Evolutionary conservation across 1,140 invertebrate species (phyloP).

Genomic region (Ooceraea biroi): DNA sequence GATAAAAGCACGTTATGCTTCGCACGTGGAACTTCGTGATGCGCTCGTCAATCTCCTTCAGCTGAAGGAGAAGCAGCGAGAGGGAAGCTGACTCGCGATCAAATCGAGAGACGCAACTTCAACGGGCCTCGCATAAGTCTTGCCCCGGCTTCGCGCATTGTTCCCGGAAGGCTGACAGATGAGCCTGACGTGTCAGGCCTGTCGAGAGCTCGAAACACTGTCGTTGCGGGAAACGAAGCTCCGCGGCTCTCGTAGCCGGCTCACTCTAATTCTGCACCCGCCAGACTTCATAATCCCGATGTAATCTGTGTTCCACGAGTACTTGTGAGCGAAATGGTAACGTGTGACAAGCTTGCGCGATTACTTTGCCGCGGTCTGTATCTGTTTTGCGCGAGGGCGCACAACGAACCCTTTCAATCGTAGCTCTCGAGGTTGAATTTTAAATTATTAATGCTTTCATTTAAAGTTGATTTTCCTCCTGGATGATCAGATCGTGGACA

Average conservation of each 20-base stretch:
- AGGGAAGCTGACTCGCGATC: conserved; percentile 26
- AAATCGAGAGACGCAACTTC: conserved; percentile 51
- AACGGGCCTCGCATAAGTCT: conserved; percentile 37
- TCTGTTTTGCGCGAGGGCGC: conserved; percentile 12
- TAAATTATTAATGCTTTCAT: no score
- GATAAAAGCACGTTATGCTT: background rate
- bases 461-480: no score
- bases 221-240: conserved; percentile 32
- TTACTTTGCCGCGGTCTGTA: conserved; percentile 28
- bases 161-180: conserved; percentile 54
- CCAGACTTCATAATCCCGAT: conserved; percentile 47
- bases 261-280: conserved; percentile 47
- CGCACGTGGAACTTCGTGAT: background rate
- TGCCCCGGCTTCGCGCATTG: conserved; percentile 33
- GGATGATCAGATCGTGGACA: no score
- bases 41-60: background rate
- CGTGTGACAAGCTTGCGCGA: conserved; percentile 43
- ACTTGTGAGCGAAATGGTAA: conserved; percentile 40
- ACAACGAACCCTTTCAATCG: conserved; percentile 16
- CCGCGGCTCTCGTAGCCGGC: background rate
- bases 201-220: conserved; percentile 58
- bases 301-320: conserved; percentile 44
- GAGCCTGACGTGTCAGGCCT: conserved; percentile 58
- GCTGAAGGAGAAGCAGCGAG: background rate
- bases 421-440: no score